Conservation (phyloP, 2,888 invertebrate genomes). For the Pemphredon lugubris region DNA sequence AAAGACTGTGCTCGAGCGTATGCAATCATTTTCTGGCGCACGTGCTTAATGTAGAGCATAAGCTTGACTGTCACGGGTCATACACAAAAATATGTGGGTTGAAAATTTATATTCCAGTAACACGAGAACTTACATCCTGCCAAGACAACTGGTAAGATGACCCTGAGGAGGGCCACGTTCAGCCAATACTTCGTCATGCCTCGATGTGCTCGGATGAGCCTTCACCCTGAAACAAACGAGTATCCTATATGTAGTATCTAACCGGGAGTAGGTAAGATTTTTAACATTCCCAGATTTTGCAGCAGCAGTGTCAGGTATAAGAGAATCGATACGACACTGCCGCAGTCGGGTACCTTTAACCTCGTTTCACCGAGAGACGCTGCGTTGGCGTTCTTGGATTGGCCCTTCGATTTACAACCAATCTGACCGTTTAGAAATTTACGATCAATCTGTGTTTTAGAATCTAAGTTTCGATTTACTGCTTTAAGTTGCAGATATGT, state of each 20-base stretch:
- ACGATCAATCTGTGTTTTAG: too few relatives aligned
- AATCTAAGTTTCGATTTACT: too few relatives aligned
- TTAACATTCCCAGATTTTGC: conserved; percentile 43
- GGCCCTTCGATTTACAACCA: conserved; percentile 17
- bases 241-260: conserved; percentile 8
- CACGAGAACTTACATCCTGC: conserved; percentile 83
- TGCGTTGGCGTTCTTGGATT: conserved; percentile 10
- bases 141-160: conserved; percentile 82
- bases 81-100: too few relatives aligned
- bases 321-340: conserved; percentile 55
- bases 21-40: too few relatives aligned
- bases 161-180: conserved; percentile 81
- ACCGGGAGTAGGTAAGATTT: neutral
- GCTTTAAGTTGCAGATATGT: too few relatives aligned
- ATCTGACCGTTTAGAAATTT: neutral
- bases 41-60: too few relatives aligned
- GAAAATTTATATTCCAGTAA: too few relatives aligned
- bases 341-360: conserved; percentile 62
- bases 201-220: conserved; percentile 49
- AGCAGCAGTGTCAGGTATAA: conserved; percentile 33
- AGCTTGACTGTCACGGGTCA: too few relatives aligned
- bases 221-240: conserved; percentile 66
- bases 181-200: conserved; percentile 82
- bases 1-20: neutral
- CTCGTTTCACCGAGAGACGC: conserved; percentile 42